A percentile compares a stretch with the other conserved stretches of the same genome.
phyloP scores from a whole-genome alignment of 2,888 invertebrate genomes.

The Lordiphosa andalusiaca region DNA sequence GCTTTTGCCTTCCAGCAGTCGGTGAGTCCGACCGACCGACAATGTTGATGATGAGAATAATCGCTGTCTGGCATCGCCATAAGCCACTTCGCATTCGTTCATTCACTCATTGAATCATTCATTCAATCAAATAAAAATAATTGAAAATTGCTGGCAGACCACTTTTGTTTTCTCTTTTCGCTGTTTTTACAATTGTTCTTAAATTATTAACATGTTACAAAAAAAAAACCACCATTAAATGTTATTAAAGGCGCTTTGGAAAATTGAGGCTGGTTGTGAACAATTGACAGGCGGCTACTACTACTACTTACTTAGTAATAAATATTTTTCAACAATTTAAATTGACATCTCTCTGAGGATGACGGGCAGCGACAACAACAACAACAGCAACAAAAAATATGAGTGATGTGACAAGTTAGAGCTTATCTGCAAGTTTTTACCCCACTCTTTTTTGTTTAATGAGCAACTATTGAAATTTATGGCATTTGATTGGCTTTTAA shows the following conservation, averaged over 20 bases:
- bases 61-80: slow-evolving; percentile 58
- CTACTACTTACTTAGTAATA: too few species aligned
- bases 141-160: slow-evolving; percentile 37
- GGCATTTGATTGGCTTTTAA: slow-evolving; percentile 68
- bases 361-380: background rate
- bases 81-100: slow-evolving; percentile 18
- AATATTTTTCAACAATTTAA: slow-evolving; percentile 39
- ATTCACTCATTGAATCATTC: slow-evolving; percentile 47
- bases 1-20: slow-evolving; percentile 44
- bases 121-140: slow-evolving; percentile 49
- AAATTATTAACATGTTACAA: slow-evolving; percentile 26
- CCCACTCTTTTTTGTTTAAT: slow-evolving; percentile 32
- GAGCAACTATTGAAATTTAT: slow-evolving; percentile 67
- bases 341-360: slow-evolving; percentile 22
- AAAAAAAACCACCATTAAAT: too few species aligned
- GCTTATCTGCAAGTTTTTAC: slow-evolving; percentile 46
- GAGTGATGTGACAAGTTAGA: slow-evolving; percentile 65
- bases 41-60: too few species aligned
- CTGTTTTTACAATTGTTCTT: slow-evolving; percentile 40
- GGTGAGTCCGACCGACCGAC: slow-evolving; percentile 12
- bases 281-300: slow-evolving; percentile 44
- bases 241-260: slow-evolving; percentile 4
- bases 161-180: slow-evolving; percentile 19
- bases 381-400: slow-evolving; percentile 31
- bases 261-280: slow-evolving; percentile 46